Conservation (phyloP, 2,113 vertebrate genomes). For the Sarotherodon lohbergeri region DNA sequence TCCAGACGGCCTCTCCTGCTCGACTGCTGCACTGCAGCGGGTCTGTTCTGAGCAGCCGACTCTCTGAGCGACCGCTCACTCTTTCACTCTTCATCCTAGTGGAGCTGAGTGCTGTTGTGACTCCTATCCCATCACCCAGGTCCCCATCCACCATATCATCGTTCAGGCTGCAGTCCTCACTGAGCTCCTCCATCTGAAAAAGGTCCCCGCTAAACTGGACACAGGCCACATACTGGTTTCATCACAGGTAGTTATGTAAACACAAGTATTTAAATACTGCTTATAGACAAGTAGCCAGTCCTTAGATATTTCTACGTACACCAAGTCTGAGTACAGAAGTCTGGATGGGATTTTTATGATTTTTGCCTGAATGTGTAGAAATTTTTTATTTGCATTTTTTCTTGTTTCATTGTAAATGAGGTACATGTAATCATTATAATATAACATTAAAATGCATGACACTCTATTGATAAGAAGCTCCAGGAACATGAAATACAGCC, state of each 20-base stretch:
- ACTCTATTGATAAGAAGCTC: neutral
- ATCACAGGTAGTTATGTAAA: neutral
- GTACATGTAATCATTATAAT: neutral
- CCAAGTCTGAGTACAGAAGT: neutral
- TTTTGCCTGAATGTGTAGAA: neutral
- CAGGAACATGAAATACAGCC: neutral
- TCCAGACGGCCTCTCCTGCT: constrained; percentile 15
- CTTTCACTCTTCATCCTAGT: neutral
- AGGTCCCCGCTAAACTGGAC: neutral
- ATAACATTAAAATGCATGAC: fast-evolving
- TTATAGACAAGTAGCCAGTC: neutral
- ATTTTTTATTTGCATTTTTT: neutral
- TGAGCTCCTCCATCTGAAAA: constrained; percentile 35
- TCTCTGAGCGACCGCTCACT: neutral
- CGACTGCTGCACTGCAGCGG: constrained; percentile 25
- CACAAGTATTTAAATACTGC: neutral
- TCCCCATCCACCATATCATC: constrained; percentile 82
- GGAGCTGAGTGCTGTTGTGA: constrained; percentile 59
- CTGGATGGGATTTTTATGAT: neutral
- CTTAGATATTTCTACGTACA: neutral
- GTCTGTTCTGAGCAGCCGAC: neutral
- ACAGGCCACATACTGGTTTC: neutral
- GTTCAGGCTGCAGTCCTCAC: constrained; percentile 35
- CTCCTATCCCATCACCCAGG: constrained; percentile 77
- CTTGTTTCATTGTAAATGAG: neutral